Evolutionary conservation across 1,140 invertebrate species (phyloP).

Genomic region (Bicyclus anynana): DNA sequence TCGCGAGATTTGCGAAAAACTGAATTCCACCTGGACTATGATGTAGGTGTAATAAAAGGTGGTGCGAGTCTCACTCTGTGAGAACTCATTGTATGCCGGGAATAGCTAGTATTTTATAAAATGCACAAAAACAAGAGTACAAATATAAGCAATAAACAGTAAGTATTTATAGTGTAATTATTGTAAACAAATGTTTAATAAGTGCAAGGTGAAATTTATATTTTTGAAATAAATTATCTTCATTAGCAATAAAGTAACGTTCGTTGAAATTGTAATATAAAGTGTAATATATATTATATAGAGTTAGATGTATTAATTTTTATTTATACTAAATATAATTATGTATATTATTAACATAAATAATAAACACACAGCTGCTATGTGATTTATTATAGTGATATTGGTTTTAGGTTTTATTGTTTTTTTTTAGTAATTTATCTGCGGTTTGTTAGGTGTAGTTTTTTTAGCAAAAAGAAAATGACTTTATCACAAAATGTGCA

Average conservation of each 20-base stretch:
- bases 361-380: slow-evolving; percentile 8
- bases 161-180: neutral
- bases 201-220: neutral
- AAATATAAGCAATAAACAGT: slow-evolving; percentile 4
- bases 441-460: too few species aligned
- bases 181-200: neutral
- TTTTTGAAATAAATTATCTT: neutral
- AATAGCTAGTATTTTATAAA: neutral
- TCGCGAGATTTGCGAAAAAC: too few species aligned
- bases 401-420: slow-evolving; percentile 14
- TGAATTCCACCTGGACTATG: too few species aligned
- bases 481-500: too few species aligned
- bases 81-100: too few species aligned
- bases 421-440: slow-evolving; percentile 1
- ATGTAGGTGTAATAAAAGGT: too few species aligned
- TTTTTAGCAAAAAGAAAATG: too few species aligned
- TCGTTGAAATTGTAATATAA: neutral
- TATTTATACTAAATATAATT: slow-evolving; percentile 18
- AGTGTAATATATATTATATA: neutral
- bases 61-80: too few species aligned
- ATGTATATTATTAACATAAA: slow-evolving; percentile 15
- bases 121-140: slow-evolving; percentile 2
- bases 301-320: neutral
- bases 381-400: slow-evolving; percentile 22
- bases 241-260: neutral